Evolutionary conservation across 2,888 invertebrate species (phyloP), one percentile per base, ranked within the genome.

Genomic region (Volucella zonaria): DNA sequence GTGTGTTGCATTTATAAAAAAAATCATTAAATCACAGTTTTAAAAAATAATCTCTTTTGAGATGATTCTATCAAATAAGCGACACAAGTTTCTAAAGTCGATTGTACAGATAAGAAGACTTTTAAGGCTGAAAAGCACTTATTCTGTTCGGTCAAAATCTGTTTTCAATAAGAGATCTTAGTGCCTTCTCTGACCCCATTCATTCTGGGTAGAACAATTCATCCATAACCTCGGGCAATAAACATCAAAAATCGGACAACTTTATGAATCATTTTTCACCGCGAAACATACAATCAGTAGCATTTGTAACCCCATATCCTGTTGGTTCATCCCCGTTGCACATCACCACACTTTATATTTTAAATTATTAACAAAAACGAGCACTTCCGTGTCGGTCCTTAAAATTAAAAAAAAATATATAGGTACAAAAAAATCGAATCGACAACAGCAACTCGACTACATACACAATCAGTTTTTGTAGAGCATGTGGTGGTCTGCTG

Each of bases 361-460:
- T 67, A 43, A 62, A 67, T 62, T 59, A 59, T 77, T 62, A 67
- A 70, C 73, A 68, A 70, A 82, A 82, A 58, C 52, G 64, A 73
- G 79, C 66, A 73, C 82, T 78, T 82, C 82, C 79, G 59, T 49
- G 61, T 52, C 6, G 58, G 52, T n/a, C 14, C 38, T 15, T 45
- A 38, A 59, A 42, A 71, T 58, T 58, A 23, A 6, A 64, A 31
- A 42, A 56, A 49, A 49, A 38, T 11, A 52, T 1, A 11, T 18
- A 64, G n/a, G n/a, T n/a, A n/a, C n/a, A 38, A 38, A n/a, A 58
- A 18, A 64, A 66, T 38, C 31, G 31, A 6, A 31, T 31, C 6
- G 6, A 31, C 31, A 31, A 31, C 31, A 31, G 31, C 4, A 31
- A 31, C 31, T 6, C 31, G 49, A 3, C 15, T 8, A 14, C 47